Base-by-base conservation (phyloP, 1,140 invertebrate species). In the Oryctes rhinoceros region DNA sequence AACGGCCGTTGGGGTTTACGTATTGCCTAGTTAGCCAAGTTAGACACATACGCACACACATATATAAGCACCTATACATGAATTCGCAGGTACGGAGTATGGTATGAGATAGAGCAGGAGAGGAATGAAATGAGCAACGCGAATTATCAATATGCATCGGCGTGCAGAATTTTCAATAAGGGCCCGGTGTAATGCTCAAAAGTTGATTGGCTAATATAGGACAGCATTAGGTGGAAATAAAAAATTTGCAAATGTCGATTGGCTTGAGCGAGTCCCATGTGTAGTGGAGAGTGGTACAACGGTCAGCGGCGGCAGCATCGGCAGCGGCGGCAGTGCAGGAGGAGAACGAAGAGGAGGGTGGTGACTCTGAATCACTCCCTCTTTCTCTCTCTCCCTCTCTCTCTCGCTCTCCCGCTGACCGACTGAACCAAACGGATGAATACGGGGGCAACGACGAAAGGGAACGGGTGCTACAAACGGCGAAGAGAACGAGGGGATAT, bases 161-260 rank as follows among this genome's bases (percentile, higher is more conserved):
- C 30, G 77, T 62, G 47, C 53, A 74, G 75, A 80, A 80, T 78
- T 80, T 76, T 76, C 74, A 78, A 80, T 80, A 78, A 78, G 76
- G 48, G 20, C 15, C 75, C 75, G 76, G 76, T 67, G 74, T 80
- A 71, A 47, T 47, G 47, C 65, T 67, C 65, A 37, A 81, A 84
- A 84, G 83, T 83, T 82, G 83, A 84, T 84, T 84, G 83, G 83
- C 81, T 82, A 81, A 83, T 84, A 84, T 83, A 82, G 81, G 81
- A 76, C 82, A 80, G 80, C 79, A 82, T 84, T 83, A 83, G 81
- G 78, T 78, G 30, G 78, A 77, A 80, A 84, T 83, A 83, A 84
- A 83, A 84, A 79, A 82, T 80, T 82, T 82, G 82, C 81, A 82
- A 84, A 84, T 83, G 82, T 84, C 83, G 83, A 84, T 84, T 84